Evolutionary conservation across 2,888 invertebrate genomes (phyloP).

Genomic region (Achlya flavicornis): DNA sequence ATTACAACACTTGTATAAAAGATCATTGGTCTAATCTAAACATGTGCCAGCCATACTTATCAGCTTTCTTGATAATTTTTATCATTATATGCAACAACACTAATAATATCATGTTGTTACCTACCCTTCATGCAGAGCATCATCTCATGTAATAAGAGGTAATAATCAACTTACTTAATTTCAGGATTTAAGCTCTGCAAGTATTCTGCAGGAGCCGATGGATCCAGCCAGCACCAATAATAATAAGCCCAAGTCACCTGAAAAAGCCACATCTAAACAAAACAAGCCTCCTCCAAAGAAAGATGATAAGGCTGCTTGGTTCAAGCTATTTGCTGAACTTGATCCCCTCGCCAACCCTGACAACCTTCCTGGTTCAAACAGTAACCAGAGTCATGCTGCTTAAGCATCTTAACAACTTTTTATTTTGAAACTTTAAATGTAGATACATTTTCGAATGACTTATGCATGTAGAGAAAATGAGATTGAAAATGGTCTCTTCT

Average conservation of each 20-base stretch:
- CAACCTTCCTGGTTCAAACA: conserved; percentile 69
- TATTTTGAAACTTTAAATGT: neutral
- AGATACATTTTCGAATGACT: neutral
- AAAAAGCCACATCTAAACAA: conserved; percentile 38
- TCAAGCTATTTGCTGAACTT: conserved; percentile 95
- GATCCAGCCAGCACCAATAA: conserved; percentile 42
- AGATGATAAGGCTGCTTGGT: conserved; percentile 88
- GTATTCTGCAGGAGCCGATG: conserved; percentile 51
- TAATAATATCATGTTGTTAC: too few relatives aligned
- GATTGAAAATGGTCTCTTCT: neutral
- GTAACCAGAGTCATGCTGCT: conserved; percentile 80
- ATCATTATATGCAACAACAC: too few relatives aligned
- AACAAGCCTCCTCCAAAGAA: conserved; percentile 68
- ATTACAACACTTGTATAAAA: too few relatives aligned
- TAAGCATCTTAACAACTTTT: conserved; percentile 37
- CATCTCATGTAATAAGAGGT: neutral
- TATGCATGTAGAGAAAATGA: neutral
- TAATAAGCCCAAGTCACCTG: conserved; percentile 34
- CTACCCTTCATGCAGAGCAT: too few relatives aligned
- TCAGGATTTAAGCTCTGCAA: conserved; percentile 56
- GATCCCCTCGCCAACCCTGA: conserved; percentile 96
- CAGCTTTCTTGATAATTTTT: too few relatives aligned
- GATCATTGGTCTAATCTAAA: too few relatives aligned
- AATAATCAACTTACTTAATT: conserved; percentile 22
- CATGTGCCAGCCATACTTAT: neutral